A percentile compares a stretch with the other conserved stretches of the same genome.
Conservation (phyloP, 2,888 invertebrate species). For the Amblyteles armatorius region DNA sequence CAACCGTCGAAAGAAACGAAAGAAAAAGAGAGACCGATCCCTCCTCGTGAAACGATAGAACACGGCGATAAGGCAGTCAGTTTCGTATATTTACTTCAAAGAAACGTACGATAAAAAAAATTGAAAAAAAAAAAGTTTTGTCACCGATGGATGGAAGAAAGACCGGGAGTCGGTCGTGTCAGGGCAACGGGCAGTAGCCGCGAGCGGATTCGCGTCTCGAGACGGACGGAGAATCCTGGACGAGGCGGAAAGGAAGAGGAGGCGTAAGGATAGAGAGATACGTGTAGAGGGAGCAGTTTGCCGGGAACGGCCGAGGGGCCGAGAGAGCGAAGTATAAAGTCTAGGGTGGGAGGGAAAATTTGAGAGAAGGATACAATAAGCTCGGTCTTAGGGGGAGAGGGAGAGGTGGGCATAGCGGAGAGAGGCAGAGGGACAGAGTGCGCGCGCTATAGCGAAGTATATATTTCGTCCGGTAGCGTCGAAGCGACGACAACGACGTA, state of each 20-base stretch:
- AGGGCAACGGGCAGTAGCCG: constrained; percentile 66
- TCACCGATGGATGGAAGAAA: constrained; percentile 67
- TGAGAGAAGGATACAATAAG: constrained; percentile 1
- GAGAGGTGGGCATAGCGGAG: constrained; percentile 20
- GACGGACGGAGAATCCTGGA: constrained; percentile 33
- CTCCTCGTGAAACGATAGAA: constrained; percentile 79
- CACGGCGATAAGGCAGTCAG: not conserved
- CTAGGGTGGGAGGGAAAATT: not conserved
- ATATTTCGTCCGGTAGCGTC: constrained; percentile 5
- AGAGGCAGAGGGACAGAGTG: constrained; percentile 53
- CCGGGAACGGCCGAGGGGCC: constrained; percentile 1
- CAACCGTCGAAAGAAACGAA: not conserved
- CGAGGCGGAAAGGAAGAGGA: not conserved
- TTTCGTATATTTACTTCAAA: not conserved
- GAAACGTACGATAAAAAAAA: not conserved
- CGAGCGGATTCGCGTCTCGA: constrained; percentile 64
- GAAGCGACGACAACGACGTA: constrained; percentile 37
- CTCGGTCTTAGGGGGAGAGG: not conserved
- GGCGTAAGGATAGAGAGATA: not conserved
- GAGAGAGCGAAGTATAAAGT: constrained; percentile 13
- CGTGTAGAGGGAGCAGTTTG: not conserved
- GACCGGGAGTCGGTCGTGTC: constrained; percentile 64
- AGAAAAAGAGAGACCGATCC: constrained; percentile 20
- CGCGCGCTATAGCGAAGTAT: constrained; percentile 49
- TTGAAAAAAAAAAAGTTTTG: constrained; percentile 4